A percentile compares a stretch with the other conserved stretches of the same genome.
These are phyloP conservation scores for Aricia artaxerxes DNA, from an alignment of 2,888 invertebrate species.

Conservation along the genomic window DNA sequence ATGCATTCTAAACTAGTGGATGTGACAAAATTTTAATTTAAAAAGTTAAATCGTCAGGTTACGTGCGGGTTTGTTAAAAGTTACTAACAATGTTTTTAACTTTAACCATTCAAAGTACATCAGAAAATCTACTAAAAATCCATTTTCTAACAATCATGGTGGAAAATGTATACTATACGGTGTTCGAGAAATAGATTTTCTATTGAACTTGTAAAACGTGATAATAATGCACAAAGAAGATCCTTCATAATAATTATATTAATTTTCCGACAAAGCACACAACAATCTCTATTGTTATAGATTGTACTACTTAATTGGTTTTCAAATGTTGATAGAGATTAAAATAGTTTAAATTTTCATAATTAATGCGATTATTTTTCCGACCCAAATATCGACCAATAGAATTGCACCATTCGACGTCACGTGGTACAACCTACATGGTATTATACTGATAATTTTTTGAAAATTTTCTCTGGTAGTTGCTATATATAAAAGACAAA, in stretches of 20 bases:
- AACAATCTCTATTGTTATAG: background rate
- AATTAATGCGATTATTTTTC: too few species aligned
- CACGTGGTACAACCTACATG: too few species aligned
- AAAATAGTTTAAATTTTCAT: too few species aligned
- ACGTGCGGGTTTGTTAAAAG: background rate
- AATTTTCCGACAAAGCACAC: background rate
- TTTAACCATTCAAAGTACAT: background rate
- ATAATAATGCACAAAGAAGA: background rate
- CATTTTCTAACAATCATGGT: background rate
- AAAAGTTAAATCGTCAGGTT: background rate
- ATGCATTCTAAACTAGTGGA: background rate
- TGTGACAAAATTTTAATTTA: background rate
- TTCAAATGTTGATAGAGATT: too few species aligned
- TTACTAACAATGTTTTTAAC: background rate
- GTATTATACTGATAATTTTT: too few species aligned
- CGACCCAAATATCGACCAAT: too few species aligned
- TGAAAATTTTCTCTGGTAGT: too few species aligned
- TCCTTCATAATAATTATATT: background rate
- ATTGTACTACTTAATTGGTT: too few species aligned
- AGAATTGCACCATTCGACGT: too few species aligned
- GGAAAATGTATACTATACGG: background rate
- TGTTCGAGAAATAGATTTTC: background rate
- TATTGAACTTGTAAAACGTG: background rate
- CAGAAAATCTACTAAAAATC: constrained; percentile 1
- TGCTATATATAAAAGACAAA: too few species aligned